Evolutionary conservation across 2,888 invertebrate genomes (phyloP), one percentile per base, ranked within the genome.

Genomic region (Agrotis exclamationis): DNA sequence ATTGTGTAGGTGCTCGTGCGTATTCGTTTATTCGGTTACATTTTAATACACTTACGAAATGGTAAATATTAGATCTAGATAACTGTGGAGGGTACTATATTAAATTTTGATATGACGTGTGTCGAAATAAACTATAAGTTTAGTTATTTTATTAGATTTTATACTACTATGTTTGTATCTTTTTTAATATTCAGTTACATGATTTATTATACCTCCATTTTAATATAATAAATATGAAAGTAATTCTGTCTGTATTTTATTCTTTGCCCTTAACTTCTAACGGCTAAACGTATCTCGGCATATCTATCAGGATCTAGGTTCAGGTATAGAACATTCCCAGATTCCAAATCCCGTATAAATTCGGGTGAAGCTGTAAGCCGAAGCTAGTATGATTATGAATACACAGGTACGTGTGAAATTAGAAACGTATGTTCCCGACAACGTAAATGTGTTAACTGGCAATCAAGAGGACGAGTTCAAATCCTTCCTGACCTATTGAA

Each of bases 391-490:
- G 33, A 13, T 13, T n/a, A n/a, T n/a, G n/a, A n/a, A 13, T 13
- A n/a, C n/a, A n/a, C 28, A 6, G n/a, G 14, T 45, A 45, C 16
- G 53, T 54, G 22, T 50, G 44, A 54, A 74, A 28, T 54, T 24
- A 54, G 7, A 45, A 14, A 54, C 22, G 33, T 13, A 18, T 44
- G 65, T 58, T 28, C 11, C 22, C 28, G 14, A 45, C 18, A 20
- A 24, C 39, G 18, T 13, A 66, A 39, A 58, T 50, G 65, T 50
- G 63, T 60, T 67, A 79, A 79, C 62, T 59, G 50, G 58, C 50
- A 66, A 76, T 79, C 28, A 73, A 79, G 50, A 66, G 63, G 63
- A 67, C 80, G 54, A 58, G 39, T 74, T 79, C 54, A 79, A 64
- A 79, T 67, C 74, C 57, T 47, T 59, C 28, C 54, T 51, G 63